Base-by-base conservation (phyloP, 2,113 vertebrate species). In the Crotalus viridis region DNA sequence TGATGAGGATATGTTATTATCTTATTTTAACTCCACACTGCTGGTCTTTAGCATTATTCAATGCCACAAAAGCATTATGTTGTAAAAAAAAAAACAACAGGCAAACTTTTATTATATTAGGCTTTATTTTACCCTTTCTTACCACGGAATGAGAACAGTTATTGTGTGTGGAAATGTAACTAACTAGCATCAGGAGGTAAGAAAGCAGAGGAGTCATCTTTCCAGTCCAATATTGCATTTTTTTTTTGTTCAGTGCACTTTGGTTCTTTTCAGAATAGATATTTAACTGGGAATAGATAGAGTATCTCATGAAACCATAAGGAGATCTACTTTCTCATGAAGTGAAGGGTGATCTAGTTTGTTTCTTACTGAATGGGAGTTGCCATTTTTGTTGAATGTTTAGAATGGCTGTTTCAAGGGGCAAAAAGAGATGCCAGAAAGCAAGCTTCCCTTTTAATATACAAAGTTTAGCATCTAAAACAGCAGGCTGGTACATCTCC, bases 221-320 rank as follows among this genome's bases (percentile, higher is more conserved):
- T 52, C 28, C 22, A 54, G 6, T 92, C 22, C 33, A 51, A 85
- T 85, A 24, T 81, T 90, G 43, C 15, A 57, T 28, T 54, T 90
- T 24, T 39, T 86, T n/a, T 24, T 64, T 33, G 19, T 10, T 91
- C 26, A 52, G 1, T n/a, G 28, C 55, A 28, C 26, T 22, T 12
- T 33, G 51, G 81, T 88, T 89, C 24, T 19, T 89, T 51, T 81
- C 19, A 39, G 33, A 5, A 10, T 57, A 9, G 52, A 51, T 21
- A 46, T 48, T 51, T 89, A 19, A 0, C 0, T 0, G 0, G 57
- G 26, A 93, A 13, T 8, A 12, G 2, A 2, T 4, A 57, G 10
- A 61, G 39, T 13, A 26, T 0, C 17, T 7, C 3, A 22, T 85
- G 59, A 91, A 94, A 92, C 9, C 9, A 8, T 0, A 55, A 93